A percentile compares a stretch with the other conserved stretches of the same genome.
Evolutionary conservation across 2,113 vertebrate species (phyloP).

Genomic region (Accipiter cooperii): DNA sequence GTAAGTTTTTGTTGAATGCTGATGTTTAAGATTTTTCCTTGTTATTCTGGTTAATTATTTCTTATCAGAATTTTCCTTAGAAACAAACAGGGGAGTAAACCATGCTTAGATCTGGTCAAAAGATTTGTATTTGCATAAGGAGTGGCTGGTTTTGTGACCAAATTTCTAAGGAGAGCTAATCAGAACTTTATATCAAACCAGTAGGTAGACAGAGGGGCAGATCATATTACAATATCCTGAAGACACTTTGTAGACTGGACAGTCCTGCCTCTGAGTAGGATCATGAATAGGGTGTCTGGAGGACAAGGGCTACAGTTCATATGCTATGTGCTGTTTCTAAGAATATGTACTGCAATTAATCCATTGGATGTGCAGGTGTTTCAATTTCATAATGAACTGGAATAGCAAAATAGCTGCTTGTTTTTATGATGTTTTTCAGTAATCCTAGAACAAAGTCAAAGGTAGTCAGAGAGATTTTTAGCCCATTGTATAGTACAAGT

Average conservation of each 20-base stretch:
- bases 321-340: background rate
- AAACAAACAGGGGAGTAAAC: background rate
- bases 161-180: background rate
- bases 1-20: background rate
- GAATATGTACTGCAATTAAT: background rate
- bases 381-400: background rate
- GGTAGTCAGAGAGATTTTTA: background rate
- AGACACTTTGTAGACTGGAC: background rate
- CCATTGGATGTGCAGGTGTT: background rate
- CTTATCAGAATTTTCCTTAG: background rate
- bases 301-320: background rate
- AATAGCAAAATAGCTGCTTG: background rate
- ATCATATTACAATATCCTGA: background rate
- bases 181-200: background rate
- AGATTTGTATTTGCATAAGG: background rate
- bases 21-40: background rate
- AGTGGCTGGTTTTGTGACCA: background rate
- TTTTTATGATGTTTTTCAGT: background rate
- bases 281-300: rapidly evolving
- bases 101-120: background rate
- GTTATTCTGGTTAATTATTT: background rate
- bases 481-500: background rate
- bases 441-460: background rate
- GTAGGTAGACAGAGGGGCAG: background rate
- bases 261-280: background rate